These are phyloP conservation scores for Nipponacmea schrenckii DNA, from an alignment of 2,888 invertebrate species.

Conservation along the genomic window DNA sequence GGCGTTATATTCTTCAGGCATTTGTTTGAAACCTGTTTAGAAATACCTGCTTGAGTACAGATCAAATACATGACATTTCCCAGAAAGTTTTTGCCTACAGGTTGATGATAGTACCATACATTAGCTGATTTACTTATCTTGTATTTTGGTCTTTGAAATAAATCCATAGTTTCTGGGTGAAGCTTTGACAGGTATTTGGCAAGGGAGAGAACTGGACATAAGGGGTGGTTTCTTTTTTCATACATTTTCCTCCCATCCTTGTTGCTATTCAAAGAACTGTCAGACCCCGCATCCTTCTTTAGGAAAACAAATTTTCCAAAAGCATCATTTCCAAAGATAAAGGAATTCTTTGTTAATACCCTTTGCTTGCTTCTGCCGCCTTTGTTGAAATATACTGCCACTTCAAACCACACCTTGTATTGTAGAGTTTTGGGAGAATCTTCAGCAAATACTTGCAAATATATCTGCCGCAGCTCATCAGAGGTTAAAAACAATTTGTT, in stretches of 20 bases:
- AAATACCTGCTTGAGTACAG: background rate
- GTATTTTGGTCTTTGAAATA: constrained; percentile 16
- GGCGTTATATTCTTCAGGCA: constrained; percentile 1
- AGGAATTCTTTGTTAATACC: constrained; percentile 6
- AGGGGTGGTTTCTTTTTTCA: constrained; percentile 11
- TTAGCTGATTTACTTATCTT: background rate
- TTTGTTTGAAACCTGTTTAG: background rate
- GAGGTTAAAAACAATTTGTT: constrained; percentile 9
- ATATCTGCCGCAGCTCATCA: constrained; percentile 17
- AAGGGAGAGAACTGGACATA: constrained; percentile 17
- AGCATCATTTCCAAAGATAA: constrained; percentile 15
- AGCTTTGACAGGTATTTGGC: constrained; percentile 16
- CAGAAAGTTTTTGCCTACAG: constrained; percentile 15
- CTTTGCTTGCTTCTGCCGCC: constrained; percentile 7
- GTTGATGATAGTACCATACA: constrained; percentile 14
- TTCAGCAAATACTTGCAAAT: constrained; percentile 10
- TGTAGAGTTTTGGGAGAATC: constrained; percentile 10
- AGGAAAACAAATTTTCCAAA: constrained; percentile 4
- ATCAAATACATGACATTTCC: constrained; percentile 3
- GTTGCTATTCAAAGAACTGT: background rate
- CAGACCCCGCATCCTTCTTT: background rate
- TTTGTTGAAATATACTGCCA: constrained; percentile 14
- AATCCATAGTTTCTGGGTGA: constrained; percentile 7
- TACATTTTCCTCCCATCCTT: constrained; percentile 12
- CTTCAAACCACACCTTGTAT: constrained; percentile 21